Percentiles rank a stretch among this genome's conserved stretches.
These are phyloP conservation scores for Pelobates fuscus DNA, from an alignment of 2,113 vertebrate species.

Conservation along the genomic window DNA sequence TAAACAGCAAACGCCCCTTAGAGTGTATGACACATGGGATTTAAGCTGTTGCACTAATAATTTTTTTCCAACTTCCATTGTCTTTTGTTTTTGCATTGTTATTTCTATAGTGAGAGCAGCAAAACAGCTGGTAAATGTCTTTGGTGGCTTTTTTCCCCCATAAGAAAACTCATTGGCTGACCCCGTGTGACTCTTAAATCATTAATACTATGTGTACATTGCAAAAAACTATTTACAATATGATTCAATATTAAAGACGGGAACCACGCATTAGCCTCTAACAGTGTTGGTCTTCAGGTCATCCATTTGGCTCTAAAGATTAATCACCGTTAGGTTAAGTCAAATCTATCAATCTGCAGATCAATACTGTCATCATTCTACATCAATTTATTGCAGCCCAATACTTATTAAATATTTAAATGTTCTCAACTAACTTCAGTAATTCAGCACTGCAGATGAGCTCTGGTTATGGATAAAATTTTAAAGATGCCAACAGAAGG, in stretches of 20 bases:
- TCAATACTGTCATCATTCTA: slow-evolving; percentile 39
- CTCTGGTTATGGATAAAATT: neutral
- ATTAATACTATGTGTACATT: slow-evolving; percentile 1
- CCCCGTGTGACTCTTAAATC: neutral
- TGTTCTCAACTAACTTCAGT: neutral
- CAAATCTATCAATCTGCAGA: slow-evolving; percentile 25
- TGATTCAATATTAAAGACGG: neutral
- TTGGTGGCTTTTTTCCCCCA: too few relatives aligned
- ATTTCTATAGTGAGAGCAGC: too few relatives aligned
- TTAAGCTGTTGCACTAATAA: neutral
- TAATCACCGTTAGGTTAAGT: slow-evolving; percentile 18
- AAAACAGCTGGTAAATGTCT: too few relatives aligned
- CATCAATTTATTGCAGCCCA: slow-evolving; percentile 28
- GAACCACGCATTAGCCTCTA: slow-evolving; percentile 26
- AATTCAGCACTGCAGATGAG: neutral
- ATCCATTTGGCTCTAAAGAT: neutral
- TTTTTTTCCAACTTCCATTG: too few relatives aligned
- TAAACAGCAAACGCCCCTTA: too few relatives aligned
- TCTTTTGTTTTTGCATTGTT: too few relatives aligned
- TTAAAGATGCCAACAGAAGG: too few relatives aligned
- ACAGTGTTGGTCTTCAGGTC: slow-evolving; percentile 7
- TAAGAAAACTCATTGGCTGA: too few relatives aligned
- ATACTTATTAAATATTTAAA: slow-evolving; percentile 28
- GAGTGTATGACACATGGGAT: neutral
- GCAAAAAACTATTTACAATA: slow-evolving; percentile 10